Percentiles rank a stretch among this genome's conserved stretches.
phyloP scores from a whole-genome alignment of 2,113 vertebrate species.

The Myrmecobius fasciatus region DNA sequence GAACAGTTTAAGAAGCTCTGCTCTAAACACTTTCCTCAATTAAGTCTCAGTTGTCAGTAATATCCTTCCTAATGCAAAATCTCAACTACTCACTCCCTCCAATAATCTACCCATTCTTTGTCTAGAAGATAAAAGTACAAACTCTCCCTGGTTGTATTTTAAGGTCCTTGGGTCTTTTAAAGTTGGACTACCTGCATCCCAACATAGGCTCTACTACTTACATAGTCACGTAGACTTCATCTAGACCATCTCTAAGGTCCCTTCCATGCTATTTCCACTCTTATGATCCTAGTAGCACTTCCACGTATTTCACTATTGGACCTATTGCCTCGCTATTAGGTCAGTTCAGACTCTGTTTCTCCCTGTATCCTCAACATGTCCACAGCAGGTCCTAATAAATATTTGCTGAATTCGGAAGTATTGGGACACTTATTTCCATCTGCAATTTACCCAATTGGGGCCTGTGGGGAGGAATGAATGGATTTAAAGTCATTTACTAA shows the following conservation, averaged over 20 bases:
- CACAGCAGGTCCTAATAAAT: not conserved
- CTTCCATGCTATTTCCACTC: not conserved
- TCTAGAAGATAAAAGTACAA: not conserved
- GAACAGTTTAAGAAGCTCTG: not conserved
- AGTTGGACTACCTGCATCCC: not conserved
- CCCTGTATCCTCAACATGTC: not conserved
- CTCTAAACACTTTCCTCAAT: not conserved
- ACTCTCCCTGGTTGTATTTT: not conserved
- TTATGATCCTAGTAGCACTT: not conserved
- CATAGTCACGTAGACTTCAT: not conserved
- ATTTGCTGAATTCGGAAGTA: not conserved
- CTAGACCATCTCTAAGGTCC: not conserved
- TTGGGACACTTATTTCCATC: not conserved
- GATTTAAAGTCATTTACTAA: not conserved
- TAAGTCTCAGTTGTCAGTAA: not conserved
- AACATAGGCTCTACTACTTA: not conserved
- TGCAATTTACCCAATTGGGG: not conserved
- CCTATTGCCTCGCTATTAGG: too few species aligned
- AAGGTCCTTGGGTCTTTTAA: not conserved
- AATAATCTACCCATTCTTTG: not conserved
- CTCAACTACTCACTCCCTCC: not conserved
- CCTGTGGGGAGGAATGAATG: not conserved
- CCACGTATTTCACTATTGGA: not conserved
- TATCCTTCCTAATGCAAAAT: not conserved
- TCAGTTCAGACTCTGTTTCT: not conserved